Conservation (phyloP, 1,140 invertebrate species). For the Ganaspis sp. region DNA sequence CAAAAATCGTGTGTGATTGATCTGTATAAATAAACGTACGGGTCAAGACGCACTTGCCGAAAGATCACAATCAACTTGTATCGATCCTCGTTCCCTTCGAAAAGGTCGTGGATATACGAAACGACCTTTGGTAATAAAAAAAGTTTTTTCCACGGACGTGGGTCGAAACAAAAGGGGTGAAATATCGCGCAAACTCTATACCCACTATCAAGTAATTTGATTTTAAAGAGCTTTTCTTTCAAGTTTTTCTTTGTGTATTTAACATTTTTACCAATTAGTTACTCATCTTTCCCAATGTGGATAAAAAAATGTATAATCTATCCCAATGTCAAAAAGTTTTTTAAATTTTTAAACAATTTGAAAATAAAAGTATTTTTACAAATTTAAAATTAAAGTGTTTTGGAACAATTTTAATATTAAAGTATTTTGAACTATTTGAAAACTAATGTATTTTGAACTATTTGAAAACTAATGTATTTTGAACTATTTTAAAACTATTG, state of each 20-base stretch:
- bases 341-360: too few relatives aligned
- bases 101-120: slow-evolving; percentile 15
- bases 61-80: slow-evolving; percentile 35
- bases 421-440: too few relatives aligned
- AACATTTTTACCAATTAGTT: background rate
- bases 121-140: slow-evolving; percentile 30
- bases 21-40: background rate
- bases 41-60: slow-evolving; percentile 35
- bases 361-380: too few relatives aligned
- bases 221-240: slow-evolving; percentile 18
- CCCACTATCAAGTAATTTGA: background rate
- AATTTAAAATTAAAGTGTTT: too few relatives aligned
- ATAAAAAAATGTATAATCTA: too few relatives aligned
- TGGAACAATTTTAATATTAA: too few relatives aligned
- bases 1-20: background rate
- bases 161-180: background rate
- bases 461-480: too few relatives aligned
- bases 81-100: slow-evolving; percentile 24
- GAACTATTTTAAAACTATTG: too few relatives aligned
- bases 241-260: background rate
- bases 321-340: too few relatives aligned
- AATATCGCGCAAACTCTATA: background rate
- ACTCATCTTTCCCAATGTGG: background rate
- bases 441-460: too few relatives aligned
- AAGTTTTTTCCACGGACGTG: slow-evolving; percentile 14